phyloP scores from a whole-genome alignment of 2,888 invertebrate species.

The Polyploca ridens region DNA sequence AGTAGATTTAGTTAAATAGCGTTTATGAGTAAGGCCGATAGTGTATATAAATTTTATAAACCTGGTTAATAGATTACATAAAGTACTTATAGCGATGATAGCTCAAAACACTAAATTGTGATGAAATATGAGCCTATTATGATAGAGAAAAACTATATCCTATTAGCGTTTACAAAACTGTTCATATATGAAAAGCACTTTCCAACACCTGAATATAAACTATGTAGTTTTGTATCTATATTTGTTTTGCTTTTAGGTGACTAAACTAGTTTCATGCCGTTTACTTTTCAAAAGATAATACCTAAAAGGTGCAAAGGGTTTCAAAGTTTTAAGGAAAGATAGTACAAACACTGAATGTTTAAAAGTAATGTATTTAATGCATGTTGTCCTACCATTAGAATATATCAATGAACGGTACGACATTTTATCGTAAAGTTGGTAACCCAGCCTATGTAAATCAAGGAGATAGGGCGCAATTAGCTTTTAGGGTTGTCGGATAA shows the following conservation, averaged over 20 bases:
- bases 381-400: slow-evolving; percentile 49
- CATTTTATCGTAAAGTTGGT: slow-evolving; percentile 25
- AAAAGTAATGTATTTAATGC: slow-evolving; percentile 25
- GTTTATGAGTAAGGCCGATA: no score
- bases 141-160: no score
- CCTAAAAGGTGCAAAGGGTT: background rate
- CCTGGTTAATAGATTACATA: no score
- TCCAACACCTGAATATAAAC: background rate
- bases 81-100: no score
- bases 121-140: no score
- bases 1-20: no score
- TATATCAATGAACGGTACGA: slow-evolving; percentile 39
- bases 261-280: slow-evolving; percentile 25
- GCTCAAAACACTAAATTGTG: no score
- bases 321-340: background rate
- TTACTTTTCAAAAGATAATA: slow-evolving; percentile 15
- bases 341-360: slow-evolving; percentile 1
- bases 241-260: slow-evolving; percentile 29
- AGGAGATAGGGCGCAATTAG: slow-evolving; percentile 31
- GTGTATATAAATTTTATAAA: no score
- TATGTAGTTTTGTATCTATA: background rate
- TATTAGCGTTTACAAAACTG: background rate
- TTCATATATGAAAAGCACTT: background rate
- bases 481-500: slow-evolving; percentile 7
- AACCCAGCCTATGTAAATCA: slow-evolving; percentile 37